phyloP scores from a whole-genome alignment of 2,797 vertebrate species.

The Cirrhinus molitorella region DNA sequence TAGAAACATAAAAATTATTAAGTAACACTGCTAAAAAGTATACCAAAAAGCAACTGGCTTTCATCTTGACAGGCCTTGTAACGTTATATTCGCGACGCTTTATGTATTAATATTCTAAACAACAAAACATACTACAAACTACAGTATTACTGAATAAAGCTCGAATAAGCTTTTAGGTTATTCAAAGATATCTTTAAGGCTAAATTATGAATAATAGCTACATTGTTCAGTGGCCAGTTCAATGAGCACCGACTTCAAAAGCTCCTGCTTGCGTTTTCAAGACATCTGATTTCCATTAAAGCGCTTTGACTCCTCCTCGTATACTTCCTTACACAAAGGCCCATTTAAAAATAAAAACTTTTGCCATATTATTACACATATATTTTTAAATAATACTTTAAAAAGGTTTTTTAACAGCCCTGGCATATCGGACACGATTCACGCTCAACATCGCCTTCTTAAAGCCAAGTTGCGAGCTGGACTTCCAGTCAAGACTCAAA shows the following conservation, averaged over 20 bases:
- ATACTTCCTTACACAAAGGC: slow-evolving; percentile 33
- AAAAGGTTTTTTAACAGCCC: not conserved
- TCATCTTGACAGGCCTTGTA: not conserved
- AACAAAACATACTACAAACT: not conserved
- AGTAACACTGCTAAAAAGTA: not conserved
- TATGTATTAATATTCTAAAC: not conserved
- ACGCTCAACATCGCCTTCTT: not conserved
- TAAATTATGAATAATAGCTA: not conserved
- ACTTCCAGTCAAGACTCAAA: not conserved
- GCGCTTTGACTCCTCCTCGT: slow-evolving; percentile 35
- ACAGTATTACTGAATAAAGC: not conserved
- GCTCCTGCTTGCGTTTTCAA: slow-evolving; percentile 17
- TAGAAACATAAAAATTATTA: not conserved
- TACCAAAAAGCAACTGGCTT: not conserved
- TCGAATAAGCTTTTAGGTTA: not conserved
- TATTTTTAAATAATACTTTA: not conserved
- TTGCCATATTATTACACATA: not conserved
- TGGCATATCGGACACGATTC: not conserved
- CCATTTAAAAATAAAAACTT: slow-evolving; percentile 13
- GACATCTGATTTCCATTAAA: slow-evolving; percentile 79
- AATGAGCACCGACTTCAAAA: slow-evolving; percentile 14
- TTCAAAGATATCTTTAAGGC: not conserved
- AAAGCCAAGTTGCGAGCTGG: slow-evolving; percentile 10
- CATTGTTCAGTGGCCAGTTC: not conserved
- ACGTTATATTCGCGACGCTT: not conserved